Conservation (phyloP, 2,113 vertebrate species). For the Glareola pratincola region DNA sequence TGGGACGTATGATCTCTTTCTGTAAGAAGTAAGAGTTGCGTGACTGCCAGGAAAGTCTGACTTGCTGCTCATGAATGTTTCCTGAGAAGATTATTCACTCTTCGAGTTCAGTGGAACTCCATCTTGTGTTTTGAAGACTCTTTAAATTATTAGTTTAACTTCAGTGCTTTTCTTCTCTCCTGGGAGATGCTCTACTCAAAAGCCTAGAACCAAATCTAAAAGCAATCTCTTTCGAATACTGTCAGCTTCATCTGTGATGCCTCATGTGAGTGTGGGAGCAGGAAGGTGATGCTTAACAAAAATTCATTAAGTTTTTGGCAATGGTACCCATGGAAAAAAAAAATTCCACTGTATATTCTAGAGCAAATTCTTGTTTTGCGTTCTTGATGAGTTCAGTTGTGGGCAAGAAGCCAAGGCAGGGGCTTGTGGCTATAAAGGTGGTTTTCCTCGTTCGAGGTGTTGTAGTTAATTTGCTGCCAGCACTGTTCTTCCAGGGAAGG, state of each 20-base stretch:
- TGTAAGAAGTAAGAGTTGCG: neutral
- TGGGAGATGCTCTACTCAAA: neutral
- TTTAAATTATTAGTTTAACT: neutral
- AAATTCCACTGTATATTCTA: fast-evolving
- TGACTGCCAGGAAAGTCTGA: fast-evolving
- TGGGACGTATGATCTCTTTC: neutral
- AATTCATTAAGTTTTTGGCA: neutral
- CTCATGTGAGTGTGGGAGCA: neutral
- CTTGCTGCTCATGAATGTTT: neutral
- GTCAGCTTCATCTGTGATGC: neutral
- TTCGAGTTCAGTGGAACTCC: neutral
- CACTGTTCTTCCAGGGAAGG: neutral
- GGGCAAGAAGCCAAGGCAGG: fast-evolving
- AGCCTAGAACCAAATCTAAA: neutral
- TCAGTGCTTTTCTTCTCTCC: neutral
- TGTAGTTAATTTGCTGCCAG: neutral
- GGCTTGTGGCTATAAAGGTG: neutral
- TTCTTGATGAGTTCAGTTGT: neutral
- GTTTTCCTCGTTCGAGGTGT: neutral
- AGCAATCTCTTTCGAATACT: neutral
- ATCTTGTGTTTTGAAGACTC: neutral
- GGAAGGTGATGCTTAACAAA: neutral
- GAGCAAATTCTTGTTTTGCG: neutral
- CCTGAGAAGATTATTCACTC: neutral
- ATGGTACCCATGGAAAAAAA: neutral